Evolutionary conservation across 35 echinoderm and acorn worm species (phyloP).

Genomic region (Stichopus chloronotus): DNA sequence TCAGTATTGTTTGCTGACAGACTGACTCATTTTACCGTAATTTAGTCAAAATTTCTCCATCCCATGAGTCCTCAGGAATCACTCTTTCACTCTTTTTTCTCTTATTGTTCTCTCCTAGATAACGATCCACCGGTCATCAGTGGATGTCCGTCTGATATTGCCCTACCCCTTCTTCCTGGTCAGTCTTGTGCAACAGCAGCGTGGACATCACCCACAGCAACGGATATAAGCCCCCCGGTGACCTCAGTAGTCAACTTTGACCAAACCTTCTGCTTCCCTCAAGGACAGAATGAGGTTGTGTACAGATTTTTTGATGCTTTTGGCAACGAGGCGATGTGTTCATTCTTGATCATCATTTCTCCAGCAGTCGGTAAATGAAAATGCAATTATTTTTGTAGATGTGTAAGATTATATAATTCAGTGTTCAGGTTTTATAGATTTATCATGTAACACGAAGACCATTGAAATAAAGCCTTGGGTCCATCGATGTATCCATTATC

Average conservation of each 20-base stretch:
- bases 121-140: not conserved
- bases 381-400: no score
- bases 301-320: constrained; percentile 17
- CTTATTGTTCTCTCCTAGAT: not conserved
- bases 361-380: not conserved
- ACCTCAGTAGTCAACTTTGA: not conserved
- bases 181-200: not conserved
- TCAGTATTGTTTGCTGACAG: no score
- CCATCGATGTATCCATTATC: no score
- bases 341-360: constrained; percentile 8
- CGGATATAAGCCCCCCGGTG: not conserved
- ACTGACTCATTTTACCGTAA: no score
- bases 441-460: no score
- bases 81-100: no score
- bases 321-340: constrained; percentile 16
- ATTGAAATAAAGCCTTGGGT: no score
- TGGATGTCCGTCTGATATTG: constrained; percentile 31
- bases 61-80: no score
- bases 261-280: constrained; percentile 13
- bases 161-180: constrained; percentile 17
- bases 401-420: no score
- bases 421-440: no score
- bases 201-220: not conserved
- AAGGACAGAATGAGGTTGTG: not conserved
- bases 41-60: no score